phyloP scores from a whole-genome alignment of 2,888 invertebrate species.

The Nudaria mundana region DNA sequence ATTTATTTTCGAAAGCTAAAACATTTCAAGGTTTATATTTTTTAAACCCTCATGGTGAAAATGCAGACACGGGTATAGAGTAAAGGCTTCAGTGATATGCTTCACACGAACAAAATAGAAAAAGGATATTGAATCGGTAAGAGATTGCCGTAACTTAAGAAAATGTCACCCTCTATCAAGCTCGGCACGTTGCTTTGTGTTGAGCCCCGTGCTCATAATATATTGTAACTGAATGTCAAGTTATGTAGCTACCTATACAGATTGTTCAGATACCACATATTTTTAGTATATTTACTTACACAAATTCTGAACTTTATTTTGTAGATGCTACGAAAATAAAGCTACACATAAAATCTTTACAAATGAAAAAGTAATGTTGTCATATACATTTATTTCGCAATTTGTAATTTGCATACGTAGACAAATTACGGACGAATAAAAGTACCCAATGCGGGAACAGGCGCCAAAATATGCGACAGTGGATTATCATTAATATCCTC shows the following conservation, averaged over 20 bases:
- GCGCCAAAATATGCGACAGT: conserved; percentile 61
- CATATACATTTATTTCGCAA: conserved; percentile 70
- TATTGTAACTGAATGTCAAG: conserved; percentile 24
- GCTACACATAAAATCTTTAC: too few species aligned
- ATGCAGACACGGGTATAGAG: conserved; percentile 41
- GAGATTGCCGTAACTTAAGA: conserved; percentile 50
- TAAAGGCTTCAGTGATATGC: conserved; percentile 43
- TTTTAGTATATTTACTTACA: conserved; percentile 21
- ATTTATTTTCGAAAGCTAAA: too few species aligned
- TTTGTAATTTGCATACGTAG: conserved; percentile 78
- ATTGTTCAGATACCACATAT: conserved; percentile 3
- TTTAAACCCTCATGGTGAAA: too few species aligned
- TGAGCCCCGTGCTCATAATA: conserved; percentile 31
- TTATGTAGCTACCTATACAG: conserved; percentile 17
- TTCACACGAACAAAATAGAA: conserved; percentile 59
- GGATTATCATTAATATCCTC: conserved; percentile 47
- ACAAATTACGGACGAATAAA: conserved; percentile 76
- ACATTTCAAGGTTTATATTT: too few species aligned
- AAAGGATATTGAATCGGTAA: conserved; percentile 69
- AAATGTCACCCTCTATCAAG: conserved; percentile 58
- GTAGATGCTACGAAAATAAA: too few species aligned
- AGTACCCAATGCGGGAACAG: conserved; percentile 60
- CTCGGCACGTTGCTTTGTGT: conserved; percentile 46
- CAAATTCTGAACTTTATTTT: conserved; percentile 19
- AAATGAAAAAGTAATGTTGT: conserved; percentile 55